Evolutionary conservation across 2,888 invertebrate species (phyloP), one percentile per base, ranked within the genome.

Genomic region (Myopa testacea): DNA sequence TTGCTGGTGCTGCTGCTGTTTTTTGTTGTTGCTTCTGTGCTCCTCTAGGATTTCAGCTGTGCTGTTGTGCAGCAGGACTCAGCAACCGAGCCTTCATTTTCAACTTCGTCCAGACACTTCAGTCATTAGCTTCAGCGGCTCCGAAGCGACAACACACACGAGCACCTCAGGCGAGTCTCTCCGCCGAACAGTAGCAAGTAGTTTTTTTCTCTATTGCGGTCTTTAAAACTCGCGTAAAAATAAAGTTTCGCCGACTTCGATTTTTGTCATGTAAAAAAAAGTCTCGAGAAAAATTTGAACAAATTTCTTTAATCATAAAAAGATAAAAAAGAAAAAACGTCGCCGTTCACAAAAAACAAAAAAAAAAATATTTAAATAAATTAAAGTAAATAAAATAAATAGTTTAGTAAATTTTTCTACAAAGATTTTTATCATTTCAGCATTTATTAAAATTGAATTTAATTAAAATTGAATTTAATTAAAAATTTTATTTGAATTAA

Each of bases 21-120:
- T 19, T 38, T 70, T 70, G 70, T 70, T 55, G 34, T 70, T 70
- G 55, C 70, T 55, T 70, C 37, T 45, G 55, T 52, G n/a, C 7
- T 70, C 70, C 55, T 71, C 71, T 71, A 71, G 71, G 52, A 74
- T 65, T 74, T 50, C 63, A 65, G 74, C 74, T 74, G 63, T 73
- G 73, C 45, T 58, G 16, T 16, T 19, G 62, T 52, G 74, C 75
- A 75, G 68, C 75, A 75, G 75, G 63, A 74, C 45, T 40, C 55
- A 37, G 14, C 52, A 63, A 80, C 82, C 82, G 83, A 83, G 82
- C 82, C 82, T 82, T 83, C 83, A 77, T 83, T 81, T 77, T 80
- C 74, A 80, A 79, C 79, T 79, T 75, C 71, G 78, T 78, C 78
- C 80, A 75, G 80, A 76, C 78, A 77, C 78, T 80, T 78, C 76